Evolutionary conservation across 2,797 vertebrate species (phyloP).

Genomic region (Yasuhikotakia modesta): DNA sequence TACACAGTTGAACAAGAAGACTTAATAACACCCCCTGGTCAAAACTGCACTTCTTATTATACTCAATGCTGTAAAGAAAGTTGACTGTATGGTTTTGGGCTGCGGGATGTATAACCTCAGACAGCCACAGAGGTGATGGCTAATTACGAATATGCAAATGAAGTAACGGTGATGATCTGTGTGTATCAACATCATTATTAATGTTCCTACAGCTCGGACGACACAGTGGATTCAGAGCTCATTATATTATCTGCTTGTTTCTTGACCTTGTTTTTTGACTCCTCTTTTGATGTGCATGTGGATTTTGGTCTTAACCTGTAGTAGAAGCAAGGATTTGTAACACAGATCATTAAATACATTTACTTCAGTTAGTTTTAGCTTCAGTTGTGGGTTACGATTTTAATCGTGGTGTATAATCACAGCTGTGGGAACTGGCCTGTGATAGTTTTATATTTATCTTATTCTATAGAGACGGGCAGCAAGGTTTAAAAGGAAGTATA

Average conservation of each 20-base stretch:
- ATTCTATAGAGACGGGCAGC: background rate
- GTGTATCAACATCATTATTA: conserved; percentile 18
- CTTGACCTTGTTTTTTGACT: background rate
- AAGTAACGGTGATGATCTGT: conserved; percentile 8
- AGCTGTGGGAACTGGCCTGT: background rate
- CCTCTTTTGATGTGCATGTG: background rate
- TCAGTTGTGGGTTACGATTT: too few species aligned
- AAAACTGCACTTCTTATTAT: background rate
- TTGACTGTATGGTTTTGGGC: background rate
- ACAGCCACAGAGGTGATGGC: background rate
- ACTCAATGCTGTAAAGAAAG: background rate
- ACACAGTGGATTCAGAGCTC: background rate
- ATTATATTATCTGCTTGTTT: background rate
- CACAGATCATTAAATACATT: background rate
- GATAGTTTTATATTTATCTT: background rate
- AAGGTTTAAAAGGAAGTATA: background rate
- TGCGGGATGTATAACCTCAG: background rate
- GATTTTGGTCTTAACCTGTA: background rate
- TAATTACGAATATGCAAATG: conserved; percentile 31
- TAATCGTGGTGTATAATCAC: too few species aligned
- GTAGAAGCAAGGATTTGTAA: background rate
- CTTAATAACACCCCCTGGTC: background rate
- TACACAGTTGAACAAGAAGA: background rate
- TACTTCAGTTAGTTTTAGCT: too few species aligned
- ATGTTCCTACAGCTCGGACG: background rate